Evolutionary conservation across 2,113 vertebrate genomes (phyloP).

Genomic region (Ascaphus truei): DNA sequence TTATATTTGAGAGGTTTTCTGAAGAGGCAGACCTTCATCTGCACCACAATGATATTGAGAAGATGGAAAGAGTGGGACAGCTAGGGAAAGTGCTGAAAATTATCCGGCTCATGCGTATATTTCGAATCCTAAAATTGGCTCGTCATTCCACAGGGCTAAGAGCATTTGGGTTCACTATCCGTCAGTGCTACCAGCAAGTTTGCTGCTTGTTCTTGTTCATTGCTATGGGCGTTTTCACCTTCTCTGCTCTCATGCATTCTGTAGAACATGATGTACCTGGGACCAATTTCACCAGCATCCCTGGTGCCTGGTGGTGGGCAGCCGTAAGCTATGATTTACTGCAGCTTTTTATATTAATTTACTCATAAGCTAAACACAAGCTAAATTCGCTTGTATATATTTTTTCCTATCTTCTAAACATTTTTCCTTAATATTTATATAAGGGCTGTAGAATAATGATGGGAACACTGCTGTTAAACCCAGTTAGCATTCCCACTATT

Average conservation of each 20-base stretch:
- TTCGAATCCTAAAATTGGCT: slow-evolving; percentile 84
- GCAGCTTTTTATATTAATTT: background rate
- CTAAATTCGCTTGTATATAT: no score
- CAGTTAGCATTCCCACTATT: no score
- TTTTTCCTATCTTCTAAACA: no score
- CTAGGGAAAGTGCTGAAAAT: slow-evolving; percentile 87
- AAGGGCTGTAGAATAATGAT: no score
- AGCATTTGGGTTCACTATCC: slow-evolving; percentile 85
- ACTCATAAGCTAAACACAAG: no score
- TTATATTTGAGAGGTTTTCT: slow-evolving; percentile 71
- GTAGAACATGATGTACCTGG: slow-evolving; percentile 81
- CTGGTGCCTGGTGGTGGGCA: slow-evolving; percentile 89
- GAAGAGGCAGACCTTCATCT: slow-evolving; percentile 54
- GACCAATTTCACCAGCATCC: slow-evolving; percentile 86
- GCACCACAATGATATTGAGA: slow-evolving; percentile 75
- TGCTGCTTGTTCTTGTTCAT: slow-evolving; percentile 89
- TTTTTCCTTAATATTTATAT: no score
- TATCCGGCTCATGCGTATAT: slow-evolving; percentile 85
- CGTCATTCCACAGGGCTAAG: slow-evolving; percentile 85
- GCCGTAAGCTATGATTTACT: slow-evolving; percentile 73
- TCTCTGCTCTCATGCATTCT: slow-evolving; percentile 84
- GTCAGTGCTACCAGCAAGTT: slow-evolving; percentile 88
- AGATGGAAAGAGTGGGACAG: slow-evolving; percentile 80
- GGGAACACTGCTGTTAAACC: no score
- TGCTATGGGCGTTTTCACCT: slow-evolving; percentile 85